A percentile compares a stretch with the other conserved stretches of the same genome.
Conservation (phyloP, 2,888 invertebrate species). For the Monoplex corrugatus region DNA sequence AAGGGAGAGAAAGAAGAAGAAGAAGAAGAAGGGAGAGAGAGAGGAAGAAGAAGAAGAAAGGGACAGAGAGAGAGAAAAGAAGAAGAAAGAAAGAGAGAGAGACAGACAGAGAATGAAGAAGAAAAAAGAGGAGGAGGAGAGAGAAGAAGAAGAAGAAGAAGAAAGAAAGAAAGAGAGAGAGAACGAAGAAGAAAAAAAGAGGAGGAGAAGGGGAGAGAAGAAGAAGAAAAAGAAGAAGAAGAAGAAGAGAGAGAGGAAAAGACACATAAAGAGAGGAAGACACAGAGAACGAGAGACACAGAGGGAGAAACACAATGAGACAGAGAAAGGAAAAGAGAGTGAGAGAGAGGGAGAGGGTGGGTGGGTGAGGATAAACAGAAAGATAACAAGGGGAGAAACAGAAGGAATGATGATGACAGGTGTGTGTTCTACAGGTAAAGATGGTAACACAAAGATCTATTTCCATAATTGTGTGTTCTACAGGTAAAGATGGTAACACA, state of each 20-base stretch:
- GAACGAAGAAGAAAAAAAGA: not conserved
- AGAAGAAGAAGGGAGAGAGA: not conserved
- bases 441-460: no score
- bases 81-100: not conserved
- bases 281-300: not conserved
- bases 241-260: not conserved
- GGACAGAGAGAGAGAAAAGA: not conserved
- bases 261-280: not conserved
- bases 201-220: not conserved
- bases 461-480: no score
- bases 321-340: not conserved
- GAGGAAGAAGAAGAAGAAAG: not conserved
- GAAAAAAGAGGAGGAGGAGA: conserved; percentile 14
- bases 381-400: not conserved
- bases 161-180: not conserved
- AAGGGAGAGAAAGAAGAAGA: not conserved
- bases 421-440: no score
- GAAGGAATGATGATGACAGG: no score
- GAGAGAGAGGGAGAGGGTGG: not conserved
- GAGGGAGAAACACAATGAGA: not conserved
- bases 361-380: not conserved
- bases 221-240: not conserved
- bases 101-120: conserved; percentile 15
- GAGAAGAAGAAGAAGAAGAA: not conserved
- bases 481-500: no score